These are phyloP conservation scores for Proteles cristata DNA, from an alignment of 2,113 vertebrate genomes.

Conservation along the genomic window DNA sequence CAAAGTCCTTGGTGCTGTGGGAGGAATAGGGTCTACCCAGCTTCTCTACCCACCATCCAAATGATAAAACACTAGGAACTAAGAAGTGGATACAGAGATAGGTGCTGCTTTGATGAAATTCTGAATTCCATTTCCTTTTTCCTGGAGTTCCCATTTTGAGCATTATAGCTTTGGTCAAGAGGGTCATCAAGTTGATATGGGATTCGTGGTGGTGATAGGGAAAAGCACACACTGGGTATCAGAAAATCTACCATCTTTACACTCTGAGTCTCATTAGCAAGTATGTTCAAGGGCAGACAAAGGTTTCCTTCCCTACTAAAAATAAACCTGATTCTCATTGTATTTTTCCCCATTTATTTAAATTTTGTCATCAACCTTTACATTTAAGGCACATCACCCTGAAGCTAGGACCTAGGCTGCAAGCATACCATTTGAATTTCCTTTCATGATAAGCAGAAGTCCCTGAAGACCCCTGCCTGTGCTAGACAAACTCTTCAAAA, in stretches of 20 bases:
- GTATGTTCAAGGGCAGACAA: constrained; percentile 27
- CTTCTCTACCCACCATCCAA: background rate
- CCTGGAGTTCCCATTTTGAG: background rate
- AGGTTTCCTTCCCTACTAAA: background rate
- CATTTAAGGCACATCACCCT: background rate
- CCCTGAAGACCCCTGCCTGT: background rate
- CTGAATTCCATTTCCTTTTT: constrained; percentile 28
- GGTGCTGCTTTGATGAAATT: background rate
- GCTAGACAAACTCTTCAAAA: background rate
- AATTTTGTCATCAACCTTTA: constrained; percentile 41
- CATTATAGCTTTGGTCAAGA: constrained; percentile 3
- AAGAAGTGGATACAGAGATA: background rate
- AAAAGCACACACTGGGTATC: background rate
- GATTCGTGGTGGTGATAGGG: background rate
- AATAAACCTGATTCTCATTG: background rate
- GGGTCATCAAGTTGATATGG: background rate
- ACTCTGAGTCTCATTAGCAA: constrained; percentile 17
- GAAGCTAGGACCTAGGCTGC: background rate
- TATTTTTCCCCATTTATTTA: background rate
- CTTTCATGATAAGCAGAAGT: constrained; percentile 22
- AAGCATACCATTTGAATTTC: background rate
- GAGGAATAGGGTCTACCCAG: background rate
- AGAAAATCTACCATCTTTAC: background rate
- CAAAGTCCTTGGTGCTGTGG: background rate
- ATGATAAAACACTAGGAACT: constrained; percentile 22